Base-by-base conservation (phyloP, 2,888 invertebrate species). In the Rhagophthalmus giganteus region DNA sequence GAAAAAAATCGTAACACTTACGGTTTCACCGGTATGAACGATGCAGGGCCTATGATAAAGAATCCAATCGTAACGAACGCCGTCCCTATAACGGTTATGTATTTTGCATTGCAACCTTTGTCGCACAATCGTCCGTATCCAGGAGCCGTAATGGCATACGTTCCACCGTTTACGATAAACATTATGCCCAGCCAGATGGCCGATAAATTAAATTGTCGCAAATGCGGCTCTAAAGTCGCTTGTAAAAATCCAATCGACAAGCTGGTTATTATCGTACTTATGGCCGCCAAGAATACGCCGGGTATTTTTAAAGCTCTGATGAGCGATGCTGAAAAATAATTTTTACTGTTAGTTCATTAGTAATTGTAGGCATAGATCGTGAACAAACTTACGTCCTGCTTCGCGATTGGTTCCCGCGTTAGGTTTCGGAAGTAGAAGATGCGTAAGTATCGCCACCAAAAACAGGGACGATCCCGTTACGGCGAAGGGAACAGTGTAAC, bases 211-310 rank as follows among this genome's bases (percentile, higher is more conserved):
- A 89, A 89, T 79, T 84, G 75, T 57, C 88, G 72, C n/a, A 95
- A 77, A 77, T 94, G 94, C 0, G 90, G 90, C 62, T 94, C 91
- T 12, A 95, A 76, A 0, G 94, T 94, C 0, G 94, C 93, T 69
- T 91, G 89, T 12, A 94, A 78, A 73, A 93, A 95, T 11, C 91
- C 90, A 38, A 91, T 89, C 60, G 89, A 89, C 79, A 87, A 83
- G 55, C 89, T 88, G 0, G 89, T 89, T 0, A 81, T 84, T 53
- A 88, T 81, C 63, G 90, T 88, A 65, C 87, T 87, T 48, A 81
- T 74, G 28, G 87, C 80, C 1, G 88, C 80, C 27, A 90, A 70
- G 26, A 86, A 67, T 1, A 90, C 85, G 12, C 87, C 86, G n/a
- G 90, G 90, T 41, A 90, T 85, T 64, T 76, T 82, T 33, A 90